These are phyloP conservation scores for Drosophila ezoana DNA, from an alignment of 2,888 invertebrate genomes.

Conservation along the genomic window DNA sequence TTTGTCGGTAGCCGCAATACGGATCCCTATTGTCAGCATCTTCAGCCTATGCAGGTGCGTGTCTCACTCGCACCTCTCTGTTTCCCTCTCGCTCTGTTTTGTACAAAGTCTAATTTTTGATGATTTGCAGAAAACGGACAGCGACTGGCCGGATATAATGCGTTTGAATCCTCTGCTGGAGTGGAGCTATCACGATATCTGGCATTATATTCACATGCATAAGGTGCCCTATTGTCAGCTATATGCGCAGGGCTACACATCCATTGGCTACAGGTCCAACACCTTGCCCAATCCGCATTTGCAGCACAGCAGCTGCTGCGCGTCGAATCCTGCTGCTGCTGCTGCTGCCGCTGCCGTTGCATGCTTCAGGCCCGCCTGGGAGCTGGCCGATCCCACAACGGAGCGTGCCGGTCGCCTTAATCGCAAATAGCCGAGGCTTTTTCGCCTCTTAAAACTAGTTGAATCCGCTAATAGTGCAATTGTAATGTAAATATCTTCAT, in stretches of 20 bases:
- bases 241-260: slow-evolving; percentile 96
- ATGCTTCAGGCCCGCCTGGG: slow-evolving; percentile 91
- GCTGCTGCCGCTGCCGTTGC: background rate
- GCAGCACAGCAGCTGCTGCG: slow-evolving; percentile 73
- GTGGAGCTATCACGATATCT: slow-evolving; percentile 96
- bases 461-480: slow-evolving; percentile 18
- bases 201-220: slow-evolving; percentile 93
- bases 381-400: slow-evolving; percentile 76
- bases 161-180: slow-evolving; percentile 95
- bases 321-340: slow-evolving; percentile 49
- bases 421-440: slow-evolving; percentile 38
- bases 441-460: background rate
- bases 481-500: slow-evolving; percentile 22
- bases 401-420: slow-evolving; percentile 82
- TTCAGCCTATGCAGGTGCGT: slow-evolving; percentile 89
- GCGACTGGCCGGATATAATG: slow-evolving; percentile 95
- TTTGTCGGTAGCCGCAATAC: slow-evolving; percentile 96
- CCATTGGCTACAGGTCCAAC: slow-evolving; percentile 92
- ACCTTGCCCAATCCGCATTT: slow-evolving; percentile 92
- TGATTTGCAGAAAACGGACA: slow-evolving; percentile 90
- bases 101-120: background rate
- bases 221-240: slow-evolving; percentile 95
- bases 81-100: background rate
- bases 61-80: too few relatives aligned
- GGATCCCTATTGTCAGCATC: slow-evolving; percentile 92